Conservation (phyloP, 2,888 invertebrate genomes). For the Abrostola tripartita region DNA sequence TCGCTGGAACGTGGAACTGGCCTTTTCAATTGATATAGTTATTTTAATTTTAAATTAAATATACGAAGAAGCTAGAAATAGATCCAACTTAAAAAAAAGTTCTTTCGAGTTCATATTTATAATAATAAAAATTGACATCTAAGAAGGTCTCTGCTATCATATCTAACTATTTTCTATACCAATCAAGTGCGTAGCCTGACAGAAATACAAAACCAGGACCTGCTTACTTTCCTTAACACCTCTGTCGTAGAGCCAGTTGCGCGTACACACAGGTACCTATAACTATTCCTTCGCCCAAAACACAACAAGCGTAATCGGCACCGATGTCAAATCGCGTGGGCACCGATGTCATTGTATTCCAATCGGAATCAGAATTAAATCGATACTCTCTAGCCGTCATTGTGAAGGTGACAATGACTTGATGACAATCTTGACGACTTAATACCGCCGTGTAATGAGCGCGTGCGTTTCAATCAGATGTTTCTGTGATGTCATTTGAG, state of each 20-base stretch:
- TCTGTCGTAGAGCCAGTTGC: no score
- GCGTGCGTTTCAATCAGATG: slow-evolving; percentile 54
- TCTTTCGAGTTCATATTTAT: no score
- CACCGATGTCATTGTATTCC: slow-evolving; percentile 64
- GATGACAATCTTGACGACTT: slow-evolving; percentile 57
- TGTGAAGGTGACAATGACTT: slow-evolving; percentile 59
- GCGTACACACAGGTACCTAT: background rate
- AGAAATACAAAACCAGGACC: no score
- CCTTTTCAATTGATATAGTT: slow-evolving; percentile 11
- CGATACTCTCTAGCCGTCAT: slow-evolving; percentile 64
- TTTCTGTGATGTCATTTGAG: slow-evolving; percentile 41
- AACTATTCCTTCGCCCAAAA: slow-evolving; percentile 9
- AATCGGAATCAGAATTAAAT: slow-evolving; percentile 57
- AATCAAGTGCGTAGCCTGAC: no score
- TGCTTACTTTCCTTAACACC: no score
- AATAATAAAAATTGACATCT: no score
- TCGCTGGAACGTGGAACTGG: slow-evolving; percentile 5
- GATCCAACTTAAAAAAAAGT: no score
- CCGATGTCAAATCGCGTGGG: slow-evolving; percentile 58
- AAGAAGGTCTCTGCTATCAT: no score
- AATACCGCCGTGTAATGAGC: slow-evolving; percentile 50
- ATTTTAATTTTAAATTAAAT: no score
- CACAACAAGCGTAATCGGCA: slow-evolving; percentile 30
- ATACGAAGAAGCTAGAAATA: no score
- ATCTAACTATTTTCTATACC: no score